phyloP scores from a whole-genome alignment of 2,113 vertebrate species.

The Montifringilla adamsi region DNA sequence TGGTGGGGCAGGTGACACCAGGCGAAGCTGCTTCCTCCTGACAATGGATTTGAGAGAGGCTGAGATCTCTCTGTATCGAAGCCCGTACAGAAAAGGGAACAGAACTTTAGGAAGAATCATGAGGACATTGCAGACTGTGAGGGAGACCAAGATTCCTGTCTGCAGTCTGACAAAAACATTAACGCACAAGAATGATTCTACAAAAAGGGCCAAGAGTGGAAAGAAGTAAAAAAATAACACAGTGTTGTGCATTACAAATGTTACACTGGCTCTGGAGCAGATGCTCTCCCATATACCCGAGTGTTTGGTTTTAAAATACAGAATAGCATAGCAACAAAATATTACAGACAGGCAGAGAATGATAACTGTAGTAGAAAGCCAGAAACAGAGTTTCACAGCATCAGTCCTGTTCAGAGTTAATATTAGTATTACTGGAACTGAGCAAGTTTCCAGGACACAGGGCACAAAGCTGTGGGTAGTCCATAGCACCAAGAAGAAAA shows the following conservation, averaged over 20 bases:
- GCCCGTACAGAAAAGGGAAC: conserved; percentile 74
- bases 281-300: conserved; percentile 72
- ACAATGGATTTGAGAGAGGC: conserved; percentile 67
- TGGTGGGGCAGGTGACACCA: conserved; percentile 35
- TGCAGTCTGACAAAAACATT: conserved; percentile 24
- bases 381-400: conserved; percentile 71
- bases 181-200: conserved; percentile 67
- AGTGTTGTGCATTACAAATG: conserved; percentile 79
- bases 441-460: conserved; percentile 66
- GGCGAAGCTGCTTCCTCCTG: conserved; percentile 35
- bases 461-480: conserved; percentile 53
- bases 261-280: conserved; percentile 76
- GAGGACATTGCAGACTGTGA: conserved; percentile 75
- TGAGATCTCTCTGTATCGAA: conserved; percentile 76
- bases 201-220: conserved; percentile 71
- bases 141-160: conserved; percentile 69
- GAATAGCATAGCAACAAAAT: conserved; percentile 71
- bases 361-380: conserved; percentile 56
- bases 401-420: conserved; percentile 69
- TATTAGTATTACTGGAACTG: conserved; percentile 68
- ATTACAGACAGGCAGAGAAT: conserved; percentile 74
- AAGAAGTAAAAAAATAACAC: conserved; percentile 77
- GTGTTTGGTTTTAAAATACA: conserved; percentile 75
- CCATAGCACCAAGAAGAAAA: conserved; percentile 66
- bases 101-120: conserved; percentile 77